Evolutionary conservation across 2,888 invertebrate genomes (phyloP).

Genomic region (Drosophila colorata): DNA sequence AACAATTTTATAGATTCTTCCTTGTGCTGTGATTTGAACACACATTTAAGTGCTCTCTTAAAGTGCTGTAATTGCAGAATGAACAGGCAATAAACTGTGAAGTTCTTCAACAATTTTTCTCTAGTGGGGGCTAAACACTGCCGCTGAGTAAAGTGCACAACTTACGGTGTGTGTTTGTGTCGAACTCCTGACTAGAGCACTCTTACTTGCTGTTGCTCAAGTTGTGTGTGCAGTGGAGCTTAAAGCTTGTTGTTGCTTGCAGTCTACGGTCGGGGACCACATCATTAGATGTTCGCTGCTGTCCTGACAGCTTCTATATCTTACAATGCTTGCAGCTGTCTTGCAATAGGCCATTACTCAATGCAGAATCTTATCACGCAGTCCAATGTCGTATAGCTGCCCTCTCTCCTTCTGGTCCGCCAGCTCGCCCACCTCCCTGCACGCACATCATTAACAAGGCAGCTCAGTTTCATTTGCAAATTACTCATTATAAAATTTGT

Average conservation of each 20-base stretch:
- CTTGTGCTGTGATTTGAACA: too few species aligned
- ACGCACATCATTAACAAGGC: slow-evolving; percentile 66
- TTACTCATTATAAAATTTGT: slow-evolving; percentile 74
- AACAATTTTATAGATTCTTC: too few species aligned
- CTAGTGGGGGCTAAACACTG: too few species aligned
- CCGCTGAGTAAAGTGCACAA: too few species aligned
- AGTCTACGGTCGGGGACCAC: slow-evolving; percentile 13
- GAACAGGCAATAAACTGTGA: too few species aligned
- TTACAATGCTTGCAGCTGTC: slow-evolving; percentile 49
- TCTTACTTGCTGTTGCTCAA: too few species aligned
- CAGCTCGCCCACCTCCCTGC: slow-evolving; percentile 17
- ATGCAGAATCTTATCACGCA: slow-evolving; percentile 61
- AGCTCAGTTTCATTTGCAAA: slow-evolving; percentile 54
- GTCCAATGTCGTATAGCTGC: slow-evolving; percentile 9
- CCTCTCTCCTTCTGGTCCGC: neutral
- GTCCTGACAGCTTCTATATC: slow-evolving; percentile 20
- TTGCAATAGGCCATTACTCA: slow-evolving; percentile 59
- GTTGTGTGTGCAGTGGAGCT: slow-evolving; percentile 2
- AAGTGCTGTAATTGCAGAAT: too few species aligned
- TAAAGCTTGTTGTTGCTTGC: neutral
- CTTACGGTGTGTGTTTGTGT: too few species aligned
- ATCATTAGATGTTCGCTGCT: slow-evolving; percentile 24
- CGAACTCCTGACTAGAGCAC: too few species aligned
- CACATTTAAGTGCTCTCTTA: too few species aligned
- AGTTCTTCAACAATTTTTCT: too few species aligned